Base-by-base conservation (phyloP, 92 coral and sea anemone species). In the Actinernus sp. region DNA sequence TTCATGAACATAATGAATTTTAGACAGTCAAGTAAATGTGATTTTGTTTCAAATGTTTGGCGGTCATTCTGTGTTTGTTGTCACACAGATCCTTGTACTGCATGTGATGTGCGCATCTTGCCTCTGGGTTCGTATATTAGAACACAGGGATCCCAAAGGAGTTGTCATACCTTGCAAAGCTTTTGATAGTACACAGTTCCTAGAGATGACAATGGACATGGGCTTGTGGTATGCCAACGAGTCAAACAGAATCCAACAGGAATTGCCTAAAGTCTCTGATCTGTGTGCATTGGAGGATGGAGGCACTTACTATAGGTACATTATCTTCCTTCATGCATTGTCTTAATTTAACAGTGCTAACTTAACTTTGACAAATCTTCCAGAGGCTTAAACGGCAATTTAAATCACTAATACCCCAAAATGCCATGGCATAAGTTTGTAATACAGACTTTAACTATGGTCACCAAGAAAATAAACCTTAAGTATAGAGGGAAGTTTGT, bases 121-220 rank as follows among this genome's bases (percentile, higher is more conserved):
- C 55, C 78, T 74, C 30, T 90, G 87, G 92, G 97, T 93, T 19
- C 73, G 98, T 26, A 82, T 93, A 27, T 83, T 93, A n/a, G 96
- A 85, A 31, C 97, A 90, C 73, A 65, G 50, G 13, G 67, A 77
- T 20, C 65, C 70, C 12, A 53, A 47, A 12, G 48, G 51, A 2
- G 66, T 55, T 14, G 59, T 72, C 41, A 53, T 68, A 13, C 48
- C 55, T 7, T 56, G 38, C 49, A 38, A 43, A 62, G 46, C 24
- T 31, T 39, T 25, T 7, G 92, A 77, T 45, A 84, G 61, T 31
- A 82, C 87, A 6, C 68, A 85, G 63, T 93, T 93, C 66, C 80
- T 93, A 13, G 76, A 90, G 52, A 49, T 93, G 78, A 78, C 97
- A 3, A 48, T 91, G 26, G 91, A 92, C 56, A 68, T 90, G 54